Percentiles rank a stretch among this genome's conserved stretches.
phyloP scores from a whole-genome alignment of 2,113 vertebrate species.

The Eulemur macaco region DNA sequence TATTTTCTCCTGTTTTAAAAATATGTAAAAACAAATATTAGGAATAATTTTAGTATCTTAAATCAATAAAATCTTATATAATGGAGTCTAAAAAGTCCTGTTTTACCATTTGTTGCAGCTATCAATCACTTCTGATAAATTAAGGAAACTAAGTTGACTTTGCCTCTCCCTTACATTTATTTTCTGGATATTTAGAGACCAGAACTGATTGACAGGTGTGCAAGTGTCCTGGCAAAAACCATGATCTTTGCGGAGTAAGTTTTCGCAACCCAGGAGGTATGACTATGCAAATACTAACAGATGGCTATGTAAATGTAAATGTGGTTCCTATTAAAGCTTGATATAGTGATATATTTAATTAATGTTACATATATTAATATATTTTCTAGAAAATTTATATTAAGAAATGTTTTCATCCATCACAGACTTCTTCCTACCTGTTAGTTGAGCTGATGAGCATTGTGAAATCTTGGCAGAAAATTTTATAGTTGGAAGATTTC shows the following conservation, averaged over 20 bases:
- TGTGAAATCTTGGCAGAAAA: conserved; percentile 62
- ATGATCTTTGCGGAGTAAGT: conserved; percentile 35
- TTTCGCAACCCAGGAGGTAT: conserved; percentile 55
- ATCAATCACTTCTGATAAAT: background rate
- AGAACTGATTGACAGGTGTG: conserved; percentile 66
- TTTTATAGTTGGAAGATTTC: conserved; percentile 75
- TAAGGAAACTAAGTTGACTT: background rate
- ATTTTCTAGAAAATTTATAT: background rate
- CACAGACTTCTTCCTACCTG: conserved; percentile 52
- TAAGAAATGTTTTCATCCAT: conserved; percentile 15
- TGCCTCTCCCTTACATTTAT: background rate
- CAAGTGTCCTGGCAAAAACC: conserved; percentile 39
- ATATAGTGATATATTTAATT: conserved; percentile 59
- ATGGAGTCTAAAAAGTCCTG: background rate
- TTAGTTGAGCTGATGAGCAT: conserved; percentile 22
- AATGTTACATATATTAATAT: conserved; percentile 57
- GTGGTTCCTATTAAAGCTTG: conserved; percentile 38
- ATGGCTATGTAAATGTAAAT: conserved; percentile 70
- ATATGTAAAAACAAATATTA: background rate
- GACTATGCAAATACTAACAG: conserved; percentile 71
- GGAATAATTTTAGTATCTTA: background rate
- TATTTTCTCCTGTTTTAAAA: background rate
- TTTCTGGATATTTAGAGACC: conserved; percentile 1
- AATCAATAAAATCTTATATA: background rate
- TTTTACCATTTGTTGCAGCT: background rate